phyloP scores from a whole-genome alignment of 2,888 invertebrate species.

The Phalangium opilio region DNA sequence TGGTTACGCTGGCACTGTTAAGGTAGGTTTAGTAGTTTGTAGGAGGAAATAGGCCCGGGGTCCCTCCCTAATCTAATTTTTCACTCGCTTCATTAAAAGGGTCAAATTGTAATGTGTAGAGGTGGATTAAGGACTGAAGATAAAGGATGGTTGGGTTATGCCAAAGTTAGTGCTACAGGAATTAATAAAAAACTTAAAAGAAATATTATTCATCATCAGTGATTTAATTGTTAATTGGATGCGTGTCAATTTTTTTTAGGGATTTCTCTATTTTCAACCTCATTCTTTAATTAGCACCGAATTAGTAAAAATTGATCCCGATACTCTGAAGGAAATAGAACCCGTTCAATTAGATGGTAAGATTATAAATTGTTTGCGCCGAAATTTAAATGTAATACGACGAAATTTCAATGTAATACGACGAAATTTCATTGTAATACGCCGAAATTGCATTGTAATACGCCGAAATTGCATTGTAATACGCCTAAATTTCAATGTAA shows the following conservation, averaged over 20 bases:
- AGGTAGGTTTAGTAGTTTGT: conserved; percentile 34
- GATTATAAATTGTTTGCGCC: not conserved
- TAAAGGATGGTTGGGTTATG: conserved; percentile 70
- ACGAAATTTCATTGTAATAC: no score
- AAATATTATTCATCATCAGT: no score
- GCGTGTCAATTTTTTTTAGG: conserved; percentile 37
- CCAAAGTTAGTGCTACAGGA: conserved; percentile 51
- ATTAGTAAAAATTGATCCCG: conserved; percentile 41
- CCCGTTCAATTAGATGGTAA: conserved; percentile 19
- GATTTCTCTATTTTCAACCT: conserved; percentile 61
- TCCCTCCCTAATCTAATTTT: no score
- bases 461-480: no score
- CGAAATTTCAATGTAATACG: no score
- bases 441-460: no score
- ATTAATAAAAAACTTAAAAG: no score
- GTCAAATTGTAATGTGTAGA: conserved; percentile 16
- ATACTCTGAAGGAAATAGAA: conserved; percentile 34
- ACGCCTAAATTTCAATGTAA: no score
- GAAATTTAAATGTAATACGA: no score
- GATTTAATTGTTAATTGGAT: conserved; percentile 14
- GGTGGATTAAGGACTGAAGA: conserved; percentile 40
- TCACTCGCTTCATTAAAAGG: conserved; percentile 4
- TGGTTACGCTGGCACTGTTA: conserved; percentile 80
- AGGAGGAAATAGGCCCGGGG: not conserved
- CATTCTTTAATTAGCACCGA: conserved; percentile 38